phyloP scores from a whole-genome alignment of 2,888 invertebrate genomes.

The Euphydryas editha region DNA sequence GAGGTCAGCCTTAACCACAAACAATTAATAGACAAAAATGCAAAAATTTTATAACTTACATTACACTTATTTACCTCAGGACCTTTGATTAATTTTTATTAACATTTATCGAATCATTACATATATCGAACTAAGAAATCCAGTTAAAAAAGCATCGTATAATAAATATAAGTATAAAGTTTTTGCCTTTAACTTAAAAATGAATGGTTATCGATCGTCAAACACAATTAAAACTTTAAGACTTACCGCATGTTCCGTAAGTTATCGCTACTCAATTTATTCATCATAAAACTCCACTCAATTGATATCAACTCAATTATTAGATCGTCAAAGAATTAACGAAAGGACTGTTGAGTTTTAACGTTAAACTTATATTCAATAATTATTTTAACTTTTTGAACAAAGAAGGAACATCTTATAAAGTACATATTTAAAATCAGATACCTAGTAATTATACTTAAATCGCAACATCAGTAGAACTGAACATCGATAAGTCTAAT shows the following conservation, averaged over 20 bases:
- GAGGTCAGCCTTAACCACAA: too few species aligned
- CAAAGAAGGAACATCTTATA: not conserved
- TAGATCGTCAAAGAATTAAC: conserved; percentile 10
- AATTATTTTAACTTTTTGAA: conserved; percentile 21
- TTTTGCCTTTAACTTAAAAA: not conserved
- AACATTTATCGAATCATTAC: too few species aligned
- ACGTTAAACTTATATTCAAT: conserved; percentile 23
- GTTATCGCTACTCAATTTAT: not conserved
- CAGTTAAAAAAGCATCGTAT: too few species aligned
- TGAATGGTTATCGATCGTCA: not conserved
- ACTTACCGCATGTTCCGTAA: conserved; percentile 30
- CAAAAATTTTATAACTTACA: too few species aligned
- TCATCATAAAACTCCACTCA: conserved; percentile 17
- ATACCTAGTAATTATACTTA: not conserved
- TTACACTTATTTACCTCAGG: too few species aligned
- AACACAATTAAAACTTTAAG: not conserved
- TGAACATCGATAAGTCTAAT: conserved; percentile 3
- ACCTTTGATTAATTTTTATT: too few species aligned
- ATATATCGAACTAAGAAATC: too few species aligned
- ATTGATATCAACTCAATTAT: not conserved
- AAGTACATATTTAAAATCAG: conserved; percentile 2
- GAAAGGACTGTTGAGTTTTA: not conserved
- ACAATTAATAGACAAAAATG: too few species aligned
- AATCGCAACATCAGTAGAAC: not conserved
- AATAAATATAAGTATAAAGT: too few species aligned